Base-by-base conservation (phyloP, 1,140 invertebrate species). In the Riptortus pedestris region DNA sequence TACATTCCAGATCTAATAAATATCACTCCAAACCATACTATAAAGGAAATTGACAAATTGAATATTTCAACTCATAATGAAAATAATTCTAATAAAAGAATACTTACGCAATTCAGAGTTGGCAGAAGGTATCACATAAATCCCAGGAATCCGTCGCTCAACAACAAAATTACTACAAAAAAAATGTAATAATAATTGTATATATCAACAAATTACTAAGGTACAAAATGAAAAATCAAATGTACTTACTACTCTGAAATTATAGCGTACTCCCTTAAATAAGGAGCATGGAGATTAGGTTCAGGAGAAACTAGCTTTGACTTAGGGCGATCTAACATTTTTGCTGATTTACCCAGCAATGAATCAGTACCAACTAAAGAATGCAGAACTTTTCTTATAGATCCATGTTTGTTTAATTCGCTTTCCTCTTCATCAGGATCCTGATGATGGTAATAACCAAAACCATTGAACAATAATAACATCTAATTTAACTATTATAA, bases 11-110 rank as follows among this genome's bases (percentile, higher is more conserved):
- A 83, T 69, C 90, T 81, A 63, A 95, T 82, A 79, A 96, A 96
- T 70, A 95, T 81, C 16, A 96, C 87, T 66, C 93, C 93, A 80
- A 88, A 93, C 93, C 93, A 96, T 68, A 88, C 91, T 94, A 73
- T 66, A 81, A 82, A 66, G 67, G 70, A 68, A 71, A 74, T 72
- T 60, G 16, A 20, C 22, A 43, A 26, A 24, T 61, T 11, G 3
- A 45, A 43, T 26, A 66, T 65, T 62, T 60, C 64, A 67, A 47
- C 64, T n/a, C 5, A 47, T 28, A 51, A 64, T 14, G 2, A 14
- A 29, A 28, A 58, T 33, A 55, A 28, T 48, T 52, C 20, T 31
- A 51, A 65, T 59, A 29, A 47, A 48, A 52, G 43, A 60, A 45
- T 57, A 52, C 31, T 12, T 29, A 63, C 60, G 31, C 24, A 66